Conservation (phyloP, 2,888 invertebrate species). For the Aphodius sticticus region DNA sequence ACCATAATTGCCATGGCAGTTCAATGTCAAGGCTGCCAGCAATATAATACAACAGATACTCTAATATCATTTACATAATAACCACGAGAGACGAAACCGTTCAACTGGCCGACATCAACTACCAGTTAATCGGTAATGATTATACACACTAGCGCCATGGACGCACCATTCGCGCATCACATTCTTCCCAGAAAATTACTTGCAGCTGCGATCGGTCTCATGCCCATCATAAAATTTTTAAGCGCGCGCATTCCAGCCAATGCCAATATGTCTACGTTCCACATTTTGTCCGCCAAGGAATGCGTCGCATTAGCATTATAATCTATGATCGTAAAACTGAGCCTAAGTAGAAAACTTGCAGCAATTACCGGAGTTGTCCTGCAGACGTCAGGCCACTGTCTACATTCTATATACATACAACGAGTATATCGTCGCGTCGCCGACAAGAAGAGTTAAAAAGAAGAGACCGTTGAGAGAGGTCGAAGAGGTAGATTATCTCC, state of each 20-base stretch:
- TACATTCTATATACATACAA: neutral
- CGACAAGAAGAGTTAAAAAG: neutral
- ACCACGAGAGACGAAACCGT: neutral
- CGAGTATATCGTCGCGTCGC: neutral
- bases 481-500: too few species aligned
- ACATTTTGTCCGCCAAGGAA: neutral
- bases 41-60: neutral
- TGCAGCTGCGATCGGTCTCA: constrained; percentile 4
- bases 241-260: neutral
- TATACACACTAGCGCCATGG: neutral
- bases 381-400: neutral
- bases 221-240: constrained; percentile 4
- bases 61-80: neutral
- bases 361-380: neutral
- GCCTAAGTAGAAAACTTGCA: constrained; percentile 4
- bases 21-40: neutral
- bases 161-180: neutral
- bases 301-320: neutral
- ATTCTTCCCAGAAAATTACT: neutral
- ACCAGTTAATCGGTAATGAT: neutral
- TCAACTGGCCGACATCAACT: neutral
- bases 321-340: neutral
- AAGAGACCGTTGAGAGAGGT: too few species aligned
- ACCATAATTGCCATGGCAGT: neutral
- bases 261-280: neutral